Base-by-base conservation (phyloP, 1,140 invertebrate species). In the Hylaeus volcanicus region DNA sequence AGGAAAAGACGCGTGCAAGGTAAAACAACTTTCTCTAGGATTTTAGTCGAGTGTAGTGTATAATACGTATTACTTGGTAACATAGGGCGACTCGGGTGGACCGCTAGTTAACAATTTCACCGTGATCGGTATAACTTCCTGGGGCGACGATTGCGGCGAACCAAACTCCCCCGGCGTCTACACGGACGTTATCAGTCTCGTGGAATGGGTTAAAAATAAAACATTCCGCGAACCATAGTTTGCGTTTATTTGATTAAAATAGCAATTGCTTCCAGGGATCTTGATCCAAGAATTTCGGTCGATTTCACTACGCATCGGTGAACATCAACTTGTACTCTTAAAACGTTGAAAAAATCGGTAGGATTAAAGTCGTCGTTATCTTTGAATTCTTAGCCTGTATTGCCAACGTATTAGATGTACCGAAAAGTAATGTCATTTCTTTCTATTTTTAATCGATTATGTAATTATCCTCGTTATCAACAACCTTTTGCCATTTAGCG, bases 71-170 rank as follows among this genome's bases (percentile, higher is more conserved):
- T 26, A 26, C 26, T 26, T 26, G 43, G 53, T 68, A 15, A 43
- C 60, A 14, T 51, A 95, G 86, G 95, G 95, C 1, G 96, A 96
- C 86, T 96, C 95, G 5, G 96, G 96, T 2, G 96, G 96, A 0
- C 95, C 96, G 2, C 81, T 96, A n/a, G 94, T 96, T 14, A 84
- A 81, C 86, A 93, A 55, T 81, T 92, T 48, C 51, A 89, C 93
- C 56, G 83, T 95, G 3, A 92, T 95, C 45, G 96, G 96, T 8
- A 90, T 96, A 8, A 94, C 95, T 0, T 95, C 95, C 14, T 96
- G 95, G 95, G 96, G 96, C 1, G 92, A 92, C 11, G 94, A 94
- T 0, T 96, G 96, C 87, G 96, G 92, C 2, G 84, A 92, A 14
- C 83, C 90, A 9, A 88, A 92, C 12, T 93, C 93, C 53, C 96